phyloP scores from a whole-genome alignment of 2,113 vertebrate species.

The Bujurquina vittata region DNA sequence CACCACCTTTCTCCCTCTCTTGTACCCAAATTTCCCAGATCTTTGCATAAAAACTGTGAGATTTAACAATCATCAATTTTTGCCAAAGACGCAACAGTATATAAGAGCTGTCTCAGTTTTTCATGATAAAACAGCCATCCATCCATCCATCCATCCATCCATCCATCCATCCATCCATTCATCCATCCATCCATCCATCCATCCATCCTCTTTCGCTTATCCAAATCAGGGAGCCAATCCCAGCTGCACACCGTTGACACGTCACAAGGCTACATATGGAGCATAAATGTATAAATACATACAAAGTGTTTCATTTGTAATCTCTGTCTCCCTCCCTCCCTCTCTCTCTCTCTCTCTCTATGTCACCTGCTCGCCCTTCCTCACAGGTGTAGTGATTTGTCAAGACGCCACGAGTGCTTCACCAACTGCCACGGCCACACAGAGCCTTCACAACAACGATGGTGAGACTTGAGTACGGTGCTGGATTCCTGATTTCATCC shows the following conservation, averaged over 20 bases:
- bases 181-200: no score
- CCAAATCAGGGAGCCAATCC: no score
- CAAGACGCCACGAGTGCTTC: slow-evolving; percentile 1
- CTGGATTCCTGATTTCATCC: background rate
- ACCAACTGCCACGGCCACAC: rapidly evolving
- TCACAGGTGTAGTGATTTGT: slow-evolving; percentile 63
- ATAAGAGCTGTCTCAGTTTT: background rate
- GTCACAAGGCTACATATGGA: no score
- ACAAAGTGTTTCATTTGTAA: background rate
- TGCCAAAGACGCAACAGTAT: background rate
- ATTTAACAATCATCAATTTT: background rate
- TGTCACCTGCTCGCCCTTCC: background rate
- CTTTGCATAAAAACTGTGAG: background rate
- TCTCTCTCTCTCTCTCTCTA: background rate
- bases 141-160: no score
- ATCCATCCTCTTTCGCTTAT: no score
- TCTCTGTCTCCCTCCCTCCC: background rate
- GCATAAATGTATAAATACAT: background rate
- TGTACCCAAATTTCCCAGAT: slow-evolving; percentile 16
- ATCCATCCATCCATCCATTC: no score
- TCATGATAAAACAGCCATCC: no score
- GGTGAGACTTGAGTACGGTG: background rate
- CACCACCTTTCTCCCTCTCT: slow-evolving; percentile 17
- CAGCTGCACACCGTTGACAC: no score
- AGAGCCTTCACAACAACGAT: background rate